Base-by-base conservation (phyloP, 2,113 vertebrate species). In the Piaya cayana region DNA sequence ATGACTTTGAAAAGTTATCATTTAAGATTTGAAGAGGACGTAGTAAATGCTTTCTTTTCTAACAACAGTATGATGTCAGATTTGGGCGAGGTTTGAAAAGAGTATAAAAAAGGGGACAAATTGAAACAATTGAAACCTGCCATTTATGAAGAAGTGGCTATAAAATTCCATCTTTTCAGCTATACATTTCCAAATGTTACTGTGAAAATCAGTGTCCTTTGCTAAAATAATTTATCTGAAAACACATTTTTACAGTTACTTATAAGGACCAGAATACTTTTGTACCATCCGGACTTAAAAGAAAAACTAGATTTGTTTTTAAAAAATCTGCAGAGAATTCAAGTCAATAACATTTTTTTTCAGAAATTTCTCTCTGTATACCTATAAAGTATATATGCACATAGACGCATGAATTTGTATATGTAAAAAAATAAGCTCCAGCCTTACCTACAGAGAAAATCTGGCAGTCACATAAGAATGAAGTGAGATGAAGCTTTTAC, bases 401-500 rank as follows among this genome's bases (percentile, higher is more conserved):
- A 47, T 1, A 49, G 2, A 70, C 34, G 36, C 7, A 60, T 11
- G 50, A 7, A 63, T 50, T 17, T 45, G 39, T 42, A 26, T 21
- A 30, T 15, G 45, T 27, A 34, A 27, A 82, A 39, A 77, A 72
- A n/a, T 8, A 84, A 86, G 64, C 2, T 25, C 3, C 69, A 92
- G 37, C 32, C 94, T 96, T 96, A 97, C 95, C 80, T 86, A 83
- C 43, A 52, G 43, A 75, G 72, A 95, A 92, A 93, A 94, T 93
- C 83, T 81, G 84, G 83, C 52, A 92, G 81, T 43, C 81, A 32
- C 47, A 3, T 20, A 89, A 82, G 80, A 91, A 79, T 42, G 91
- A 86, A 75, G 64, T 65, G 55, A 72, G 59, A 49, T 68, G 74
- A 94, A 93, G 50, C 75, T 59, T 22, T 92, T 90, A 79, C 45